Evolutionary conservation across 2,797 vertebrate species (phyloP), one percentile per base, ranked within the genome.

Genomic region (Acipenser ruthenus): DNA sequence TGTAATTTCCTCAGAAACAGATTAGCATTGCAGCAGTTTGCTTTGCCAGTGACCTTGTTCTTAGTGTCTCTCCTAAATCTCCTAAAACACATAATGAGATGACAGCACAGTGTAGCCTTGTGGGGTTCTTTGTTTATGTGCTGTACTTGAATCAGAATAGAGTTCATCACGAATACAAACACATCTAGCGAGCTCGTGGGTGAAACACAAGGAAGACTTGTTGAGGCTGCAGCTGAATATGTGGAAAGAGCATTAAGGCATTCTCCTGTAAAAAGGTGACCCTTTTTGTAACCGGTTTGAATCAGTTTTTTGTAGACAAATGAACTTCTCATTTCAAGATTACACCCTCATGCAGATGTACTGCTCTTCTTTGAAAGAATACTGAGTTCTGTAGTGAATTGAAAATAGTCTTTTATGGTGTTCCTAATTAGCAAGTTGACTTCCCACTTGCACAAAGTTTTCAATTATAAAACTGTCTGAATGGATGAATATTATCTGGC

Each of bases 211-310:
- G 62, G 50, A 18, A 7, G 15, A 12, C 49, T 65, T 72, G 68
- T 13, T 4, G n/a, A 6, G 72, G 62, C 66, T 70, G 18, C 47
- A 78, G 53, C 74, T 77, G 73, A 81, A 89, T 87, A 86, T 63
- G 79, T 80, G 70, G 78, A 77, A 88, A 71, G 79, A 86, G 83
- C 80, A 82, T 78, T 7, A 75, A 85, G 67, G 89, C 80, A 74
- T 81, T 82, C 1, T 91, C 88, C 12, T 90, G 89, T 71, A 89
- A 78, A 86, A 90, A 89, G 88, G 89, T 91, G 79, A 8, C 37
- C 15, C 23, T 23, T 23, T 62, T 18, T 18, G 15, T 18, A 18
- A 18, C 15, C 15, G 15, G 15, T 18, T 18, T 18, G 15, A 18
- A 18, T 18, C 15, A 18, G 15, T 18, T 18, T 18, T 18, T 18